Evolutionary conservation across 2,113 vertebrate species (phyloP).

Genomic region (Tylochromis polylepis): DNA sequence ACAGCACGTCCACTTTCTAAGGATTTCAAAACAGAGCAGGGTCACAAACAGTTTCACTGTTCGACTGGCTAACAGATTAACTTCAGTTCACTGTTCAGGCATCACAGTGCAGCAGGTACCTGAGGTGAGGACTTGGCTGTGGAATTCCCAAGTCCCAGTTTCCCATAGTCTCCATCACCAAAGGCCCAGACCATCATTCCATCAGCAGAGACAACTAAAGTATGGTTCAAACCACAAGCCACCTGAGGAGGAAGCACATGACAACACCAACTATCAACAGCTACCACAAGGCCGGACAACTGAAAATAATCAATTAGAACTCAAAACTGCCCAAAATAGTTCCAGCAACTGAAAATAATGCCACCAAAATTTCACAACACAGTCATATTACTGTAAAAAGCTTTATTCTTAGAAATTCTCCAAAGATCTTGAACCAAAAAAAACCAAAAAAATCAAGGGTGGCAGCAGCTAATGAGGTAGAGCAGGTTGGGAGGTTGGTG

Average conservation of each 20-base stretch:
- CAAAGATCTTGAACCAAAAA: no score
- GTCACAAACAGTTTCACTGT: background rate
- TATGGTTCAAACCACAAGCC: conserved; percentile 79
- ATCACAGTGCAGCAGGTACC: conserved; percentile 42
- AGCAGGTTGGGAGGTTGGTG: background rate
- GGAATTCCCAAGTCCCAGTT: conserved; percentile 77
- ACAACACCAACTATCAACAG: background rate
- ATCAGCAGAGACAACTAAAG: conserved; percentile 74
- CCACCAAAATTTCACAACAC: background rate
- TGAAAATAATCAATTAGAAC: background rate
- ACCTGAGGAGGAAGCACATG: conserved; percentile 54
- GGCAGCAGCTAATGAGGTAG: background rate
- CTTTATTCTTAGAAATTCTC: background rate
- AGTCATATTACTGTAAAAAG: background rate
- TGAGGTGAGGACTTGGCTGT: conserved; percentile 80
- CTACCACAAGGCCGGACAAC: background rate
- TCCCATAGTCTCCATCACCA: conserved; percentile 80
- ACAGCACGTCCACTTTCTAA: conserved; percentile 77
- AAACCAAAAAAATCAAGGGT: no score
- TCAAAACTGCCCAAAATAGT: background rate
- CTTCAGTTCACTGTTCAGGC: background rate
- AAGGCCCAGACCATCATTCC: conserved; percentile 80
- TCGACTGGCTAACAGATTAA: background rate
- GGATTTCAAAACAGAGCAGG: background rate
- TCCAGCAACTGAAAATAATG: background rate